Conservation (phyloP, 1,140 invertebrate species). For the Megalonaias nervosa region DNA sequence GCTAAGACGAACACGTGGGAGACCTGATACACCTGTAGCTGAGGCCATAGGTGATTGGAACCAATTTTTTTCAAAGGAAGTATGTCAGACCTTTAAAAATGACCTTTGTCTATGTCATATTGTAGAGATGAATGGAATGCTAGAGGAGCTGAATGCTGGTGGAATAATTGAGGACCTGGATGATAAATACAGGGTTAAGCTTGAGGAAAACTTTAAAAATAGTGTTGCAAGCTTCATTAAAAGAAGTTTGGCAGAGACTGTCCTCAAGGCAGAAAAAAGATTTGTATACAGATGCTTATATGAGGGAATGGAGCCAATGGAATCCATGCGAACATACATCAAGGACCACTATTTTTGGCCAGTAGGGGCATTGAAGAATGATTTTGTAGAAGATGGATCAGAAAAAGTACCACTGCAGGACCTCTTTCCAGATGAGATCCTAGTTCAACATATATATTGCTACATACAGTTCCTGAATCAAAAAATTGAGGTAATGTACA, state of each 20-base stretch:
- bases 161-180: constrained; percentile 16
- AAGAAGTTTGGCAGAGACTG: neutral
- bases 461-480: no score
- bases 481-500: no score
- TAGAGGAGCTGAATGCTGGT: constrained; percentile 24
- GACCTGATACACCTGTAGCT: constrained; percentile 5
- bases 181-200: constrained; percentile 2
- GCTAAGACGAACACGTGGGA: constrained; percentile 13
- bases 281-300: constrained; percentile 21
- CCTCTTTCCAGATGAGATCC: no score
- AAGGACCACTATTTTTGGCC: no score
- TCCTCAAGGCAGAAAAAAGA: constrained; percentile 10
- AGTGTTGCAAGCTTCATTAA: constrained; percentile 7
- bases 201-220: constrained; percentile 1
- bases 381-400: no score
- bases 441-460: no score
- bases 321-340: no score
- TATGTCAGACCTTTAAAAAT: constrained; percentile 1
- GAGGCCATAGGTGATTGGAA: neutral
- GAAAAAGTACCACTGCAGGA: no score
- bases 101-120: constrained; percentile 18
- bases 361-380: no score
- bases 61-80: constrained; percentile 9
- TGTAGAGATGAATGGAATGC: constrained; percentile 9
- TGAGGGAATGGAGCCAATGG: no score